Base-by-base conservation (phyloP, 2,888 invertebrate genomes). In the Odiellus spinosus region DNA sequence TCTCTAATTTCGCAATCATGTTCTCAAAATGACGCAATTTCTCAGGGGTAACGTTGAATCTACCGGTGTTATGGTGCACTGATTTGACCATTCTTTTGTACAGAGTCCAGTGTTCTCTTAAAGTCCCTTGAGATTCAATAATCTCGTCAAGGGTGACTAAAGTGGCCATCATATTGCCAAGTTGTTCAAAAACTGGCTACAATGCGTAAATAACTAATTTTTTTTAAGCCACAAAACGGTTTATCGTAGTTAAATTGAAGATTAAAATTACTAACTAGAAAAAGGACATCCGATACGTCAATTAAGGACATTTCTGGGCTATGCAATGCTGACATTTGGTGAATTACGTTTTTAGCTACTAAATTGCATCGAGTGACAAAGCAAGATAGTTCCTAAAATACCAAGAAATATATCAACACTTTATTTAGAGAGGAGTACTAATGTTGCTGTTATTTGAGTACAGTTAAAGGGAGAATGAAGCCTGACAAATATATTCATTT, bases 41-140 rank as follows among this genome's bases (percentile, higher is more conserved):
- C 8, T 76, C 73, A 56, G 74, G 67, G 42, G 73, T 64, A 42
- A 79, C 64, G 50, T 74, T 70, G 59, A 78, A 73, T 61, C 74
- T 71, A 32, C 72, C 64, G 26, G 77, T 73, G 61, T 76, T 76
- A 53, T 77, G 76, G 46, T 74, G 70, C 26, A 80, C 73, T 26
- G 77, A 75, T 55, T 77, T 76, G 1, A 88, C 68, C 60, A 77
- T 76, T 64, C 82, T 76, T 60, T 78, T 76, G 60, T 85, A 90
- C 21, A 76, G 71, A 45, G 73, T 73, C 86, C 87, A 90, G 61
- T 82, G 81, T 59, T 77, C 68, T 45, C 73, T 68, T 41, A 78
- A 68, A 1, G 71, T 64, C 0, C 70, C 65, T 50, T 76, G 75
- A 44, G 67, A 66, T 40, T 70, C 70, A 33, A 81, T 65, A 17